These are phyloP conservation scores for Heliconius charithonia DNA, from an alignment of 2,888 invertebrate species.

Conservation along the genomic window DNA sequence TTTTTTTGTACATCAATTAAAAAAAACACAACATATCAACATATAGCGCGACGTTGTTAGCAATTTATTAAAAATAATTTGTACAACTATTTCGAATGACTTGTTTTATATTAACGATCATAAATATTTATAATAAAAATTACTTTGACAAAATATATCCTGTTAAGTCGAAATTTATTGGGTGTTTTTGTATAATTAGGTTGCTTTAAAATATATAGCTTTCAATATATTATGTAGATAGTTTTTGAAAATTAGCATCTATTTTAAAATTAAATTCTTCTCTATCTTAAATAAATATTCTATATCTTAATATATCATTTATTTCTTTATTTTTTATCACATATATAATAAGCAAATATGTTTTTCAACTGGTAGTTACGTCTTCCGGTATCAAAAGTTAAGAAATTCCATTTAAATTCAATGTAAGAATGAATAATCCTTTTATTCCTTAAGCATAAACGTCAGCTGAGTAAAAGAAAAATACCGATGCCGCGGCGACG, in stretches of 20 bases:
- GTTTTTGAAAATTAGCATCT: not conserved
- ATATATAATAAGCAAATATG: no score
- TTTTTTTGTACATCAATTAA: not conserved
- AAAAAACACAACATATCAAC: not conserved
- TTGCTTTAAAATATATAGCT: not conserved
- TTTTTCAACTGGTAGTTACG: no score
- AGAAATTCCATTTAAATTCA: constrained; percentile 31
- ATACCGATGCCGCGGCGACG: constrained; percentile 72
- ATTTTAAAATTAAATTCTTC: not conserved
- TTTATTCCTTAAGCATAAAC: constrained; percentile 43
- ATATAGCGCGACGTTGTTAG: not conserved
- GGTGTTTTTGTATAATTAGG: constrained; percentile 14
- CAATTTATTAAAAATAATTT: constrained; percentile 23
- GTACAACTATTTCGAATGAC: constrained; percentile 13
- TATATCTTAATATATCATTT: not conserved
- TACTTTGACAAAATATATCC: constrained; percentile 15
- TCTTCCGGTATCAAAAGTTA: constrained; percentile 7
- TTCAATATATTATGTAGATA: not conserved
- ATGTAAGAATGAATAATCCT: constrained; percentile 43
- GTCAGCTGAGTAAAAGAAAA: constrained; percentile 70
- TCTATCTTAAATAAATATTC: not conserved
- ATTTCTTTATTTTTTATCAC: no score
- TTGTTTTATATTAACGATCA: constrained; percentile 18
- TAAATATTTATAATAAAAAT: constrained; percentile 21
- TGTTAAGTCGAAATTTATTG: constrained; percentile 8